Base-by-base conservation (phyloP, 1,140 invertebrate genomes). In the Harpegnathos saltator region DNA sequence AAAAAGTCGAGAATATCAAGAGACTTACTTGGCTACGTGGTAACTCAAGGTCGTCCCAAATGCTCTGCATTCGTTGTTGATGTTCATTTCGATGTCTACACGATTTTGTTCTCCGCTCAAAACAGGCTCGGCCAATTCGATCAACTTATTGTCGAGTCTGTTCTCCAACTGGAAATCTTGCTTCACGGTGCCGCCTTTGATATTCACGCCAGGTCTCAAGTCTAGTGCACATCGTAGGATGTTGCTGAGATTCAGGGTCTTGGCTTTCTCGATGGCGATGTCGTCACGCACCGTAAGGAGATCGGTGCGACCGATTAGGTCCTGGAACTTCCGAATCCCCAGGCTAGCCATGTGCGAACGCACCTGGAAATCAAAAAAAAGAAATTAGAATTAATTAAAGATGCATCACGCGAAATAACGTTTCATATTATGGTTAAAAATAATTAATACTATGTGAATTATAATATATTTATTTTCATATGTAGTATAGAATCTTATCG, bases 11-110 rank as follows among this genome's bases (percentile, higher is more conserved):
- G 22, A 74, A 59, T 71, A 54, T 29, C 12, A 17, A 17, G 3
- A 56, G 9, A 56, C 96, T 95, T 94, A 98, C 98, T 97, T 97
- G 4, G 98, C 98, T 92, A 99, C 98, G 89, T 98, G 96, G 92
- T 99, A 99, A 89, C 98, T 99, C 0, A 99, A 95, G 1, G 99
- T 99, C 1, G 98, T 97, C 11, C 96, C 98, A 94, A 99, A 99
- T 4, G 98, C 97, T 71, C 99, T 95, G 89, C 98, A 97, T 93
- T 98, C 97, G 92, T 99, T 99, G 58, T 96, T 96, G 83, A 99
- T 99, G 50, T 95, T 95, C 96, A 98, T 96, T 66, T 97, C 95
- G 63, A 99, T 96, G 62, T 96, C 95, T 1, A 98, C 95, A 59
- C 95, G 95, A 29, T 96, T 95, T 68, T 96, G 92, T 38, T 95